These are phyloP conservation scores for Silvanus unidentatus DNA, from an alignment of 2,888 invertebrate species.

Conservation along the genomic window DNA sequence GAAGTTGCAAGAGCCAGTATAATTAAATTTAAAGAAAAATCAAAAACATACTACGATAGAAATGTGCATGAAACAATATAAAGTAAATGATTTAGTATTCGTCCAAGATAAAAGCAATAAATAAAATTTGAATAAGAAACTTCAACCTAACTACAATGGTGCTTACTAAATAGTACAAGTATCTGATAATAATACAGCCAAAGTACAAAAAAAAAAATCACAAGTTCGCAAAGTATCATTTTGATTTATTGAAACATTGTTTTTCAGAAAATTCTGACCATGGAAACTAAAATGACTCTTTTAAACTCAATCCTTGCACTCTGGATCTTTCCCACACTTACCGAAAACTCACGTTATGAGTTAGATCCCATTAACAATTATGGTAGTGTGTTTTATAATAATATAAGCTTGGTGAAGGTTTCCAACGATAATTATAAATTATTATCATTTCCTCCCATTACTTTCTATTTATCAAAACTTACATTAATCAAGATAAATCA, in stretches of 20 bases:
- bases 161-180: constrained; percentile 10
- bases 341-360: too few relatives aligned
- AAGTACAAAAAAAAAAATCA: constrained; percentile 2
- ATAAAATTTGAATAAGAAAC: constrained; percentile 11
- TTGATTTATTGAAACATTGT: too few relatives aligned
- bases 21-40: constrained; percentile 23
- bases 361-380: too few relatives aligned
- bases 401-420: not conserved
- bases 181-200: constrained; percentile 3
- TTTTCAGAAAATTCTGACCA: too few relatives aligned
- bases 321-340: too few relatives aligned
- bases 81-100: constrained; percentile 9
- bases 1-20: constrained; percentile 23
- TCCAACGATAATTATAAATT: not conserved
- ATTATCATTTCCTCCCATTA: not conserved
- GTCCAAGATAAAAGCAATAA: constrained; percentile 9
- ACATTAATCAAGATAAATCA: not conserved
- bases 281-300: too few relatives aligned
- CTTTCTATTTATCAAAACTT: not conserved
- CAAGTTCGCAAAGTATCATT: constrained; percentile 5
- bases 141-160: constrained; percentile 15
- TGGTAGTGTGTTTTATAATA: not conserved
- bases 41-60: constrained; percentile 25
- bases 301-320: too few relatives aligned
- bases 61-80: constrained; percentile 12